Conservation (phyloP, 2,797 vertebrate genomes). For the Threskiornis aethiopicus region DNA sequence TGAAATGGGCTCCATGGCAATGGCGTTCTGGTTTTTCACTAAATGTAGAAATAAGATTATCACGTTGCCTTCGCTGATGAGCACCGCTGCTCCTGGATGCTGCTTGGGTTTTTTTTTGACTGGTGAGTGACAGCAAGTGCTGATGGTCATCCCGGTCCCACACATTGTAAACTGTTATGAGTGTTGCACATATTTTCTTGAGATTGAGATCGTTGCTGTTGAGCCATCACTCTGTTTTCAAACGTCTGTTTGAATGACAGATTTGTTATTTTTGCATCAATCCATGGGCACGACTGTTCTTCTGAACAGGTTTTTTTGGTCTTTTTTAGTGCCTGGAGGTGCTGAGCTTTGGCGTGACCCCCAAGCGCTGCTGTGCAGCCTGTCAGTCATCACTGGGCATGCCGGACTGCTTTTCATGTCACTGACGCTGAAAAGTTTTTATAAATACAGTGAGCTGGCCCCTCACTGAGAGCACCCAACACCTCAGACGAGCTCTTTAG, state of each 20-base stretch:
- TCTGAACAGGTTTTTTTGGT: background rate
- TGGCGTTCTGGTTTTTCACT: background rate
- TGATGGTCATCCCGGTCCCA: background rate
- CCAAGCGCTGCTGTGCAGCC: background rate
- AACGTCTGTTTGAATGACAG: constrained; percentile 26
- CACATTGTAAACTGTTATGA: background rate
- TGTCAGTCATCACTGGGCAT: background rate
- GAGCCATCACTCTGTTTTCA: background rate
- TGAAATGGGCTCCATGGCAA: background rate
- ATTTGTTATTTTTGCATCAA: constrained; percentile 35
- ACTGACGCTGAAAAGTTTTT: background rate
- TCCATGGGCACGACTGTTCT: background rate
- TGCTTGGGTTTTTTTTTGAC: background rate
- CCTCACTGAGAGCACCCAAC: background rate
- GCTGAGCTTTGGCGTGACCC: background rate
- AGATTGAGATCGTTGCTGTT: background rate
- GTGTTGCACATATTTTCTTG: background rate
- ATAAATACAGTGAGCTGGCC: background rate
- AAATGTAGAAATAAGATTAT: background rate
- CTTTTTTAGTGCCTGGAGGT: background rate
- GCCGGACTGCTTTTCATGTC: rapidly evolving
- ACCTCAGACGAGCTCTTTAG: background rate
- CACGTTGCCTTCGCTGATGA: rapidly evolving
- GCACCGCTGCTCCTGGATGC: rapidly evolving
- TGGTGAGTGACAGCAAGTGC: background rate